Evolutionary conservation across 2,888 invertebrate species (phyloP).

Genomic region (Tanaodytes sp.): DNA sequence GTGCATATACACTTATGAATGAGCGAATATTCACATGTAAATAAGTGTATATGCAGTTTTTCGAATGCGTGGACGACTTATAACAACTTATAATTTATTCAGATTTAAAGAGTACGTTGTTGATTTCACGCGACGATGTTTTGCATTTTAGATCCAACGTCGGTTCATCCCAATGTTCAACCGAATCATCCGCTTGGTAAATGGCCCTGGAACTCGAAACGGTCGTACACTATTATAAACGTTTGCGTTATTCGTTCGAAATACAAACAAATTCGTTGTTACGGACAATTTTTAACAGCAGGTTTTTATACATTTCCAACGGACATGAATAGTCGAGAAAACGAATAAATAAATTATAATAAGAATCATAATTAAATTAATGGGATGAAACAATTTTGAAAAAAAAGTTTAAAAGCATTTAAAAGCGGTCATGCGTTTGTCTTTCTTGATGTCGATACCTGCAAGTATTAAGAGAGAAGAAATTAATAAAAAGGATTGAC

Average conservation of each 20-base stretch:
- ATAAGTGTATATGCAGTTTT: too few relatives aligned
- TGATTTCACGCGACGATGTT: not conserved
- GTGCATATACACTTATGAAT: too few relatives aligned
- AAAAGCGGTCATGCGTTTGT: slow-evolving; percentile 42
- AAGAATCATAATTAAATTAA: too few relatives aligned
- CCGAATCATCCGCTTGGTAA: too few relatives aligned
- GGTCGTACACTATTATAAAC: too few relatives aligned
- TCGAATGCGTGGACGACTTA: too few relatives aligned
- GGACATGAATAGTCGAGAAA: too few relatives aligned
- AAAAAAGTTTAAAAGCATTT: slow-evolving; percentile 37
- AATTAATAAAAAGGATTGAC: not conserved
- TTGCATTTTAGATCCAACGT: too few relatives aligned
- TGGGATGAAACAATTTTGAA: too few relatives aligned
- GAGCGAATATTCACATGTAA: too few relatives aligned
- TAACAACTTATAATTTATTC: not conserved
- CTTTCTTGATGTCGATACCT: slow-evolving; percentile 53
- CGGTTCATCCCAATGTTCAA: too few relatives aligned
- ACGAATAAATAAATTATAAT: slow-evolving; percentile 23
- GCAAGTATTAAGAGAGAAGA: slow-evolving; percentile 45
- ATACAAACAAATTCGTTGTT: slow-evolving; percentile 32
- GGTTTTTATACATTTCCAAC: slow-evolving; percentile 50
- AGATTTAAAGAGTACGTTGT: not conserved
- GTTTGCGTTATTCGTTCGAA: slow-evolving; percentile 40
- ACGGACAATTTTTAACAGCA: slow-evolving; percentile 43
- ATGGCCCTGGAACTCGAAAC: too few relatives aligned